A percentile compares a stretch with the other conserved stretches of the same genome.
Conservation (phyloP, 53 echinoderm and acorn worm species). For the Holothuria leucospilota region DNA sequence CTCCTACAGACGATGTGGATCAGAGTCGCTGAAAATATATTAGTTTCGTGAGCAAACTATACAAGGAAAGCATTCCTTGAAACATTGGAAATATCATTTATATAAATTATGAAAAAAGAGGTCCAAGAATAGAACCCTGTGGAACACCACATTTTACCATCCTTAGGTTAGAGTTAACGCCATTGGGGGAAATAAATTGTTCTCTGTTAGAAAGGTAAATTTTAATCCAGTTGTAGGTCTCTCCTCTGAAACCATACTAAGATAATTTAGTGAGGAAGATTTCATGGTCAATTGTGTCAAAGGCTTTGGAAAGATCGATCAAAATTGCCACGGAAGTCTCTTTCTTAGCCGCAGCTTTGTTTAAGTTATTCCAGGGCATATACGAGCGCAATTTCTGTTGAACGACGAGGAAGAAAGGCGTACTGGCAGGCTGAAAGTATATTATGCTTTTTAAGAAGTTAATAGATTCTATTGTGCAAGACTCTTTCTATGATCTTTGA, state of each 20-base stretch:
- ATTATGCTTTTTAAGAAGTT: neutral
- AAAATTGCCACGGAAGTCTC: neutral
- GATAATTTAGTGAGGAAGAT: neutral
- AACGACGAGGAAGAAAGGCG: neutral
- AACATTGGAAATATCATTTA: too few relatives aligned
- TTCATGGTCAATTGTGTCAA: too few relatives aligned
- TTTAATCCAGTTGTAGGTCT: too few relatives aligned
- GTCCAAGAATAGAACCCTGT: neutral
- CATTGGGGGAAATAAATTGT: too few relatives aligned
- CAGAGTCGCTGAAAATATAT: too few relatives aligned
- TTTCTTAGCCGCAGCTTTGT: constrained; percentile 4
- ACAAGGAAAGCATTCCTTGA: too few relatives aligned
- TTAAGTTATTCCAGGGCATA: neutral
- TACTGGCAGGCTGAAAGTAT: neutral
- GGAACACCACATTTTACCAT: neutral
- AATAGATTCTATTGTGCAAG: neutral
- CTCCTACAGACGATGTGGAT: too few relatives aligned
- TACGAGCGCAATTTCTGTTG: neutral
- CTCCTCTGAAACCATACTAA: neutral
- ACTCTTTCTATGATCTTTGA: constrained; percentile 5
- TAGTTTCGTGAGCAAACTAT: too few relatives aligned
- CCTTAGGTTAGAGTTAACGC: too few relatives aligned
- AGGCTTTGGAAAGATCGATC: neutral
- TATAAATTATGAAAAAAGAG: neutral
- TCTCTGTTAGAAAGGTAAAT: too few relatives aligned